Base-by-base conservation (phyloP, 1,140 invertebrate genomes). In the Solenopsis fugax region DNA sequence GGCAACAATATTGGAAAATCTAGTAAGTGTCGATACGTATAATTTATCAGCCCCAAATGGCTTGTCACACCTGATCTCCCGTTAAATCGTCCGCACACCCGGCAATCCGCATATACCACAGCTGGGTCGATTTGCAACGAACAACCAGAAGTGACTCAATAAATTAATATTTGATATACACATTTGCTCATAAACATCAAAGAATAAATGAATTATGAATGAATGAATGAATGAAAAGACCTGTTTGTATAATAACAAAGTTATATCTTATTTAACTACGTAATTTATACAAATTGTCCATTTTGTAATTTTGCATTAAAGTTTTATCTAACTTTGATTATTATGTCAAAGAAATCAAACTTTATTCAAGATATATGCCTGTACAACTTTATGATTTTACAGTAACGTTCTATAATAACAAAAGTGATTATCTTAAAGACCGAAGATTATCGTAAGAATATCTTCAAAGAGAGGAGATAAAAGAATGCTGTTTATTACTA, bases 51-150 rank as follows among this genome's bases (percentile, higher is more conserved):
- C 24, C 37, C 50, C 58, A 76, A 76, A 60, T 86, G 81, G 86
- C 54, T 90, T 88, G 80, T 90, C 77, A 87, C 89, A 90, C 89
- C 89, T 90, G 89, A 90, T 90, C 89, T 90, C 89, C 18, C 60
- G 87, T 21, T 90, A 90, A 90, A 90, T 84, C 81, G 87, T 81
- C 48, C 58, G 71, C 72, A 71, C 81, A 37, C 86, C 77, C 64
- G 80, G 76, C 71, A 52, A 71, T 48, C 34, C 24, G 45, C 67
- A 50, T 56, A 75, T 41, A 85, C 56, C 89, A 78, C 89, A 90
- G 89, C 89, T 90, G 89, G 60, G 37, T 67, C 87, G 71, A 90
- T 88, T 90, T 69, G 81, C 45, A 65, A 48, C 67, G 52, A 80
- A 16, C 52, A 86, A 90, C 76, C 64, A 90, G 52, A 73, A 88